phyloP scores from a whole-genome alignment of 2,797 vertebrate genomes.

The Emydoidea blandingii region DNA sequence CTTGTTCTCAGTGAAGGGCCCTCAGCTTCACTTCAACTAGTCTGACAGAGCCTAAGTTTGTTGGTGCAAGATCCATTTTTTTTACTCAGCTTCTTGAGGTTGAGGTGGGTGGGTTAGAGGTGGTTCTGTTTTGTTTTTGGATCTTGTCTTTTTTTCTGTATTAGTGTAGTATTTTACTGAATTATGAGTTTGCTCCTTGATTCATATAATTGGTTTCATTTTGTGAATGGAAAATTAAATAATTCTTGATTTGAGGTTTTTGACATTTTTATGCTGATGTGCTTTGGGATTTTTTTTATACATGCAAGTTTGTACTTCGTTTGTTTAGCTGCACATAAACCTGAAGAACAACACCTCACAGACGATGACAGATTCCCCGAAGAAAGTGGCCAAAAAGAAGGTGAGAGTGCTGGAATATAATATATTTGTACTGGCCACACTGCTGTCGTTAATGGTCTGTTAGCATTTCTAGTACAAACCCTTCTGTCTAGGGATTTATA shows the following conservation, averaged over 20 bases:
- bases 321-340: background rate
- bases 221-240: background rate
- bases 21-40: background rate
- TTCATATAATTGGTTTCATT: background rate
- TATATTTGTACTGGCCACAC: background rate
- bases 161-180: background rate
- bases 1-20: background rate
- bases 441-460: background rate
- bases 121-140: background rate
- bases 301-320: background rate
- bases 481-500: background rate
- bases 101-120: background rate
- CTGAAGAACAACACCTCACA: background rate
- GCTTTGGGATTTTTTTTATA: background rate
- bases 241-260: background rate
- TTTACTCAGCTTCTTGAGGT: background rate
- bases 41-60: background rate
- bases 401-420: background rate
- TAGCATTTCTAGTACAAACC: background rate
- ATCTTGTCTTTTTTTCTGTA: background rate
- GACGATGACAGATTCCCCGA: rapidly evolving
- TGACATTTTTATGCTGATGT: background rate
- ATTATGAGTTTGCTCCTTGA: background rate
- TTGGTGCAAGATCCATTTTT: background rate
- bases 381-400: background rate